A percentile compares a stretch with the other conserved stretches of the same genome.
Evolutionary conservation across 2,797 vertebrate species (phyloP).

Genomic region (Sylvilagus floridanus): DNA sequence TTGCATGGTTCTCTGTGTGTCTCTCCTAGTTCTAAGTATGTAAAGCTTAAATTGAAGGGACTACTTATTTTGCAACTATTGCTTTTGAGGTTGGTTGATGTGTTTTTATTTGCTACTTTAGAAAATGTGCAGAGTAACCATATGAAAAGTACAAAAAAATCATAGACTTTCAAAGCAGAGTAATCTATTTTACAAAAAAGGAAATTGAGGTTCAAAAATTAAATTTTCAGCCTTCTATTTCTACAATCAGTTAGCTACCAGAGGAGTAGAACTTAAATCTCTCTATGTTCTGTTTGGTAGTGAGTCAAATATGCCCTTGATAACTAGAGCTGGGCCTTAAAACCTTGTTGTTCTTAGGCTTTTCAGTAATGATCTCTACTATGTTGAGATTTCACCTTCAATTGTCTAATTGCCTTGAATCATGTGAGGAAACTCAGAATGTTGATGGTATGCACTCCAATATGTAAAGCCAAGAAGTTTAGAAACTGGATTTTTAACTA

Average conservation of each 20-base stretch:
- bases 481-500: neutral
- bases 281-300: neutral
- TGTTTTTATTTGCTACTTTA: neutral
- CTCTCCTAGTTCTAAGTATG: neutral
- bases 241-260: neutral
- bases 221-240: neutral
- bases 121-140: neutral
- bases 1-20: conserved; percentile 65
- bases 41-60: neutral
- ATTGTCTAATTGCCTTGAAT: neutral
- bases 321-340: neutral
- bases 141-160: neutral
- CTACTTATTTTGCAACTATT: neutral
- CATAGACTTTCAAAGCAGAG: neutral
- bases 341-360: neutral
- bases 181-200: neutral
- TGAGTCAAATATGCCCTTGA: neutral
- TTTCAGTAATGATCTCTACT: neutral
- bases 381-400: neutral
- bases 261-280: neutral
- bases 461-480: neutral
- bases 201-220: conserved; percentile 11
- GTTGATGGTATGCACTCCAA: neutral
- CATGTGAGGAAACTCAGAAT: neutral
- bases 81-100: neutral